These are phyloP conservation scores for Villa cingulata DNA, from an alignment of 2,888 invertebrate species.

Conservation along the genomic window DNA sequence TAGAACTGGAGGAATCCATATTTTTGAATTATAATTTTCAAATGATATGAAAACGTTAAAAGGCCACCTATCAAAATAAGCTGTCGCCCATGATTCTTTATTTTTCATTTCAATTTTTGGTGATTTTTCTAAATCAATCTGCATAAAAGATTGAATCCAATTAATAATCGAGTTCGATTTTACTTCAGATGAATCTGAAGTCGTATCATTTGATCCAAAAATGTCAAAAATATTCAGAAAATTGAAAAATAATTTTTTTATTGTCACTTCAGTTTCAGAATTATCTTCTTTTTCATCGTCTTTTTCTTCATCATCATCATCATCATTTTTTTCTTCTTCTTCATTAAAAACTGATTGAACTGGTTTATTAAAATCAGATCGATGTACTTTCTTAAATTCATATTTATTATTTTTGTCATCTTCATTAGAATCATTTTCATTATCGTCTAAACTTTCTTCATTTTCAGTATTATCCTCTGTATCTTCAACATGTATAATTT, in stretches of 20 bases:
- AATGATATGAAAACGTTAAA: conserved; percentile 29
- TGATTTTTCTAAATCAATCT: not conserved
- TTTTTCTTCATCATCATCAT: too few relatives aligned
- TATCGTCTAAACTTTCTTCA: conserved; percentile 18
- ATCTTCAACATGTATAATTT: conserved; percentile 20
- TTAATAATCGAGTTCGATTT: conserved; percentile 23
- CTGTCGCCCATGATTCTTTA: conserved; percentile 11
- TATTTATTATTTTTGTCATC: conserved; percentile 14
- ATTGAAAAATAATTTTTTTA: not conserved
- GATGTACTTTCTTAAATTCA: conserved; percentile 14
- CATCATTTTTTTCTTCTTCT: conserved; percentile 18
- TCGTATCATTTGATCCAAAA: not conserved
- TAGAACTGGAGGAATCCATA: not conserved
- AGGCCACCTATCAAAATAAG: conserved; percentile 32
- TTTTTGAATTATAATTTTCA: conserved; percentile 13
- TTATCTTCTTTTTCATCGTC: conserved; percentile 19
- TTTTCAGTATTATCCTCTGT: conserved; percentile 19
- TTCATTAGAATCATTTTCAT: conserved; percentile 18
- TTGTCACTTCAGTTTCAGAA: conserved; percentile 7
- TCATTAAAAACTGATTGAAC: conserved; percentile 6
- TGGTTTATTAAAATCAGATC: conserved; percentile 5
- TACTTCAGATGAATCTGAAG: not conserved
- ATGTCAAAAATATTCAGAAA: not conserved
- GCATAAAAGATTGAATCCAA: conserved; percentile 26
- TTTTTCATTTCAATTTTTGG: not conserved